Evolutionary conservation across 2,797 vertebrate genomes (phyloP).

Genomic region (Monodelphis domestica): DNA sequence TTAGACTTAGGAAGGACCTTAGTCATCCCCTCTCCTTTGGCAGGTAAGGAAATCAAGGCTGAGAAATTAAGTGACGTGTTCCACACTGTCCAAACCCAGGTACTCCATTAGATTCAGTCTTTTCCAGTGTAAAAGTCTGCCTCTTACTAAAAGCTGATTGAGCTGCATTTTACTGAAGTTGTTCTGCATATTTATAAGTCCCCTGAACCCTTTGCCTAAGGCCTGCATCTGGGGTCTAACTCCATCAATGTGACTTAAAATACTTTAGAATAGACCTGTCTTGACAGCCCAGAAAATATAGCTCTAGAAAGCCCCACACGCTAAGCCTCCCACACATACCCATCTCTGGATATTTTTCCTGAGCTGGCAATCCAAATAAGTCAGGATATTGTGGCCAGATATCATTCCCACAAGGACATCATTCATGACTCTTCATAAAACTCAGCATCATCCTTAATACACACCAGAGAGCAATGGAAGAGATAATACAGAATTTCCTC

Average conservation of each 20-base stretch:
- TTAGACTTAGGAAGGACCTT: not conserved
- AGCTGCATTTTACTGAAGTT: not conserved
- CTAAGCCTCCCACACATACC: not conserved
- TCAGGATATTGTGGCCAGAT: not conserved
- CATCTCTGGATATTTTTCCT: conserved; percentile 12
- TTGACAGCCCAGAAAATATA: conserved; percentile 22
- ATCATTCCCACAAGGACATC: not conserved
- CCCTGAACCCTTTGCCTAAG: not conserved
- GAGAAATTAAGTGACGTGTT: not conserved
- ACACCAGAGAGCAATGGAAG: not conserved
- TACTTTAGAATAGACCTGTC: not conserved
- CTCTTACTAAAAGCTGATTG: not conserved
- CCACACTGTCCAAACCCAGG: not conserved
- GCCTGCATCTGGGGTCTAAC: not conserved
- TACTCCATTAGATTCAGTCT: not conserved
- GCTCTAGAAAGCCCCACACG: not conserved
- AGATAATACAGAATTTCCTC: not conserved
- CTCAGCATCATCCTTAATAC: not conserved
- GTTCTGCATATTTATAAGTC: not conserved
- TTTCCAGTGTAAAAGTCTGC: not conserved
- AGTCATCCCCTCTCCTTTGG: not conserved
- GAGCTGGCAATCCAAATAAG: not conserved
- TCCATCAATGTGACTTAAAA: not conserved
- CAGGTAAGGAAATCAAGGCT: not conserved
- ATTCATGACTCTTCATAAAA: not conserved